Percentiles rank a stretch among this genome's conserved stretches.
phyloP scores from a whole-genome alignment of 2,888 invertebrate genomes.

The Amphimallon solstitiale region DNA sequence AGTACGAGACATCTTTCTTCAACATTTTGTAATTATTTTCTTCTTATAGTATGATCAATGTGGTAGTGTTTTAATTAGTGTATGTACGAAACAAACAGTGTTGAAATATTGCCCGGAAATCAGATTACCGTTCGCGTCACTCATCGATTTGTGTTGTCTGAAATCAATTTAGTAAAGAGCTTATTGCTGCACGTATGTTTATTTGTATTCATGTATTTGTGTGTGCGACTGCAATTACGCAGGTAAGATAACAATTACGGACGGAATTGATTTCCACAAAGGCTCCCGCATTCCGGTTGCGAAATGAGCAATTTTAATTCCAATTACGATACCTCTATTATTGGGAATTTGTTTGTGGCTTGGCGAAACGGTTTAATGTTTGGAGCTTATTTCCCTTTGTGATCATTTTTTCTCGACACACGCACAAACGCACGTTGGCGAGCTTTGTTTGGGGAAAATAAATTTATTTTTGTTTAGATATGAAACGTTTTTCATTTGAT shows the following conservation, averaged over 20 bases:
- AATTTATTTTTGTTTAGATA: too few relatives aligned
- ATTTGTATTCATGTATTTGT: constrained; percentile 18
- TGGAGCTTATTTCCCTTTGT: background rate
- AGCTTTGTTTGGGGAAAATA: too few relatives aligned
- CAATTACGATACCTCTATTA: constrained; percentile 45
- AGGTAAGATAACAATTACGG: constrained; percentile 45
- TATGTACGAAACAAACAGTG: too few relatives aligned
- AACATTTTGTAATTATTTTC: too few relatives aligned
- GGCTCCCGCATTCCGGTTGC: constrained; percentile 44
- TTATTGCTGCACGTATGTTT: background rate
- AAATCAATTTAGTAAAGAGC: constrained; percentile 3
- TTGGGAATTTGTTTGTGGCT: constrained; percentile 49
- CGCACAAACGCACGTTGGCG: too few relatives aligned
- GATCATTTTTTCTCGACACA: background rate
- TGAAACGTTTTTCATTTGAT: too few relatives aligned
- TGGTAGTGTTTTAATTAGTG: too few relatives aligned
- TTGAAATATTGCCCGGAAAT: too few relatives aligned
- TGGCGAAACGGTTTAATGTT: constrained; percentile 30
- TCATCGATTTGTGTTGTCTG: too few relatives aligned
- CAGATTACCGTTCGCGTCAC: too few relatives aligned
- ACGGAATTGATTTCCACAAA: constrained; percentile 45
- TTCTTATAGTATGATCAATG: too few relatives aligned
- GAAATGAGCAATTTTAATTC: constrained; percentile 50
- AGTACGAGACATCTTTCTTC: too few relatives aligned
- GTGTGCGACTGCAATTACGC: constrained; percentile 22